Conservation (phyloP, 2,113 vertebrate genomes). For the Aix galericulata region DNA sequence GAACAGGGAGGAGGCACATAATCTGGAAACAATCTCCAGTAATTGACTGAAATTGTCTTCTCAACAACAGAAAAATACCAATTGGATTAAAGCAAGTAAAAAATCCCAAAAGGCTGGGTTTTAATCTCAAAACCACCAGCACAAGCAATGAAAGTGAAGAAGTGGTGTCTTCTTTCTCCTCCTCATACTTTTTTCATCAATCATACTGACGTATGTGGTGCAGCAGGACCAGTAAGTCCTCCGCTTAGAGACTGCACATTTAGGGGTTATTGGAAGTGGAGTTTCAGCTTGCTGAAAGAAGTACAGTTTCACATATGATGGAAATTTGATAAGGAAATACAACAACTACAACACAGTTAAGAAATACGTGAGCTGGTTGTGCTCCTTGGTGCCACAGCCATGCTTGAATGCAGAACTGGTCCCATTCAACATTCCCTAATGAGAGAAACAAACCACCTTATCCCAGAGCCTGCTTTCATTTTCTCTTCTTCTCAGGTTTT, state of each 20-base stretch:
- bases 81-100: neutral
- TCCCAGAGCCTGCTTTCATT: neutral
- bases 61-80: neutral
- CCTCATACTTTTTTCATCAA: neutral
- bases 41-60: slow-evolving; percentile 1
- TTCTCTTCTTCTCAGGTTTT: neutral
- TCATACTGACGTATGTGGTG: neutral
- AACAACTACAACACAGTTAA: neutral
- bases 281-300: neutral
- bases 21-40: slow-evolving; percentile 18
- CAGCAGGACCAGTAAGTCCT: neutral
- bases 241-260: neutral
- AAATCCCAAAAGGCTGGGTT: neutral
- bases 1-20: neutral
- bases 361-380: neutral
- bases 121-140: neutral
- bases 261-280: neutral
- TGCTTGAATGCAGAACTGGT: neutral
- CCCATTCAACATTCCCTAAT: neutral
- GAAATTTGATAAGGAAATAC: neutral
- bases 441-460: neutral
- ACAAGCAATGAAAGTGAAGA: slow-evolving; percentile 5
- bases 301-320: neutral
- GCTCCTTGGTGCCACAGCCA: neutral
- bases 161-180: neutral